A percentile compares a stretch with the other conserved stretches of the same genome.
These are phyloP conservation scores for Hesperia comma DNA, from an alignment of 2,888 invertebrate species.

Conservation along the genomic window DNA sequence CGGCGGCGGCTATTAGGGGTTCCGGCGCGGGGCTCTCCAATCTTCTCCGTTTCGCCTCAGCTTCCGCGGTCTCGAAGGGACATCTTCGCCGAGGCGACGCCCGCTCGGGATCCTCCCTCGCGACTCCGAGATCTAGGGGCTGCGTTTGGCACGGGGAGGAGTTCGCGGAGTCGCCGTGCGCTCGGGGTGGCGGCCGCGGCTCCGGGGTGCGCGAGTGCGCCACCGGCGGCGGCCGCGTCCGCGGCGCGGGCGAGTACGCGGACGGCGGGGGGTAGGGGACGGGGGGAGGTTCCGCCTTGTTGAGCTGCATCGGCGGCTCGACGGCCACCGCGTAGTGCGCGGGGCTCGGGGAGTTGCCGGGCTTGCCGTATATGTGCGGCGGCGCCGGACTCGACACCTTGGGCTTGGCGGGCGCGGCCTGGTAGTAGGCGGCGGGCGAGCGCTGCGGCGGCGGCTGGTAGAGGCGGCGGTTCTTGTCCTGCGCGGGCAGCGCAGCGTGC, in stretches of 20 bases:
- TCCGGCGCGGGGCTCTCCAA: conserved; percentile 83
- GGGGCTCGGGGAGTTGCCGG: conserved; percentile 76
- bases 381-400: conserved; percentile 92
- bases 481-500: conserved; percentile 62
- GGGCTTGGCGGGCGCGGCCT: conserved; percentile 81
- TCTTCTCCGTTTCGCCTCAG: conserved; percentile 87
- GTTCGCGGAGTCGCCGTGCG: conserved; percentile 61
- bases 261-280: conserved; percentile 76
- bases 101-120: conserved; percentile 85
- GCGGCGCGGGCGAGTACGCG: conserved; percentile 65
- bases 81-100: conserved; percentile 87
- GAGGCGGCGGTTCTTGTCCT: conserved; percentile 60
- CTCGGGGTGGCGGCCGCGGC: conserved; percentile 74
- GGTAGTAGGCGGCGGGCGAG: conserved; percentile 79
- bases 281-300: conserved; percentile 80
- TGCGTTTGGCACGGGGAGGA: conserved; percentile 88
- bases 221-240: conserved; percentile 81
- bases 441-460: conserved; percentile 74
- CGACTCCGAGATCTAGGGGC: conserved; percentile 90
- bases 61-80: conserved; percentile 76
- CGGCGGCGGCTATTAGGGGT: conserved; percentile 88
- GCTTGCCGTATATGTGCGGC: conserved; percentile 89
- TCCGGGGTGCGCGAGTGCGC: conserved; percentile 83
- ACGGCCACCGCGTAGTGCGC: conserved; percentile 74
- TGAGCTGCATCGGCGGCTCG: conserved; percentile 80